Percentiles rank a stretch among this genome's conserved stretches.
These are phyloP conservation scores for Caenorhabditis imperialis DNA, from an alignment of 2,888 invertebrate genomes.

Conservation along the genomic window DNA sequence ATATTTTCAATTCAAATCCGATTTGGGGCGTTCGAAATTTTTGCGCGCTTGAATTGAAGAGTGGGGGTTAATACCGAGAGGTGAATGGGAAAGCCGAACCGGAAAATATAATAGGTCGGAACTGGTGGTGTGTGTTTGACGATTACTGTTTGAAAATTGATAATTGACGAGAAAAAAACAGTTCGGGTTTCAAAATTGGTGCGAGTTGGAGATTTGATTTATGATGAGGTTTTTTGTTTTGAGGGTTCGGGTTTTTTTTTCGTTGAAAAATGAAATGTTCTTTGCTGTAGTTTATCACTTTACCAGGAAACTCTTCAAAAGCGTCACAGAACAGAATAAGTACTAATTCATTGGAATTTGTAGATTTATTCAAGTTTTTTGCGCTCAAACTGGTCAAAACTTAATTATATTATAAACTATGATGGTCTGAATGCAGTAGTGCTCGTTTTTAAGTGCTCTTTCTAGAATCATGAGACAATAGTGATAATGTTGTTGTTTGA, in stretches of 20 bases:
- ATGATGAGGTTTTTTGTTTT: background rate
- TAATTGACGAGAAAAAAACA: slow-evolving; percentile 17
- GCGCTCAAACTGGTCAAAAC: too few species aligned
- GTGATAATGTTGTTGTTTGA: too few species aligned
- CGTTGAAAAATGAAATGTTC: too few species aligned
- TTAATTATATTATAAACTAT: too few species aligned
- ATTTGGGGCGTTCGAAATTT: slow-evolving; percentile 32
- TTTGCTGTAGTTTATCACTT: too few species aligned
- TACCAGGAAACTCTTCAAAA: too few species aligned
- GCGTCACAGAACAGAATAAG: too few species aligned
- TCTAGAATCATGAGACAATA: too few species aligned
- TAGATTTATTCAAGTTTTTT: too few species aligned
- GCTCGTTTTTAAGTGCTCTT: too few species aligned
- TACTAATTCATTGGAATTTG: too few species aligned
- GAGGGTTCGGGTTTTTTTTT: background rate
- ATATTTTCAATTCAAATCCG: slow-evolving; percentile 41
- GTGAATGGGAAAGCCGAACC: slow-evolving; percentile 38
- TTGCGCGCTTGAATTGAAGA: slow-evolving; percentile 23
- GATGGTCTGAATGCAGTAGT: too few species aligned
- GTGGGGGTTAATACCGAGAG: slow-evolving; percentile 45
- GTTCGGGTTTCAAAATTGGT: slow-evolving; percentile 3
- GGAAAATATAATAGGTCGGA: slow-evolving; percentile 47
- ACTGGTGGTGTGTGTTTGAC: slow-evolving; percentile 1
- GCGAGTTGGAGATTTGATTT: slow-evolving; percentile 6
- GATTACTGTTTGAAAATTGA: slow-evolving; percentile 4